Conservation (phyloP, 2,113 vertebrate genomes). For the Pelecanoides urinatrix region DNA sequence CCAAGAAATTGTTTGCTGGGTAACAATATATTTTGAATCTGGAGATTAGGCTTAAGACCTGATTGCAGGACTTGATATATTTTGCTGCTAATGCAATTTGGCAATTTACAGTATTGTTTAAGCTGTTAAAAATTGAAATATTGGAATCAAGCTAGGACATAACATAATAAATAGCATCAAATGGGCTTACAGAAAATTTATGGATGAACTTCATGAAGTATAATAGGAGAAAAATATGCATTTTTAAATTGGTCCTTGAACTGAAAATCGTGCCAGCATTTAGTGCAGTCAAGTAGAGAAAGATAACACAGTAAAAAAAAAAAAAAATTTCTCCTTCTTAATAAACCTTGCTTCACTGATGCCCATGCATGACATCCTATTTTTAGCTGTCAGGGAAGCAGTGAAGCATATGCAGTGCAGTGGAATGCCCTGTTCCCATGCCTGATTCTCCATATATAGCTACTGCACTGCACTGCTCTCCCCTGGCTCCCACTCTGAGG, state of each 20-base stretch:
- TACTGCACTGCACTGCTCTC: neutral
- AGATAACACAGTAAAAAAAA: neutral
- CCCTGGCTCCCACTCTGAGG: neutral
- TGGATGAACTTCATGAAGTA: neutral
- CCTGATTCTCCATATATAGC: slow-evolving; percentile 33
- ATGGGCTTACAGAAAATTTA: neutral
- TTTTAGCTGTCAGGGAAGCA: slow-evolving; percentile 7
- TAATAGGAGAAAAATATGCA: neutral
- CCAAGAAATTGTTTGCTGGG: slow-evolving; percentile 51
- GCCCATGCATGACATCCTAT: neutral
- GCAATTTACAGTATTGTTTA: neutral
- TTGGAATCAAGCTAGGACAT: neutral
- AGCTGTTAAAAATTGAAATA: neutral
- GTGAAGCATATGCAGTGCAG: neutral
- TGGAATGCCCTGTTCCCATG: slow-evolving; percentile 25
- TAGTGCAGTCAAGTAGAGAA: neutral
- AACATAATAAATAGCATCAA: neutral
- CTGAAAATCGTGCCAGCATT: neutral
- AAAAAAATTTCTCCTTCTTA: neutral
- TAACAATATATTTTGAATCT: slow-evolving; percentile 55
- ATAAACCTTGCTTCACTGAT: neutral
- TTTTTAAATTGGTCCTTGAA: neutral
- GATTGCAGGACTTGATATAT: neutral
- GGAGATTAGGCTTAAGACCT: neutral
- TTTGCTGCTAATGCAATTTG: neutral